Conservation (phyloP, 1,140 invertebrate species). For the Phenacoccus solenopsis region DNA sequence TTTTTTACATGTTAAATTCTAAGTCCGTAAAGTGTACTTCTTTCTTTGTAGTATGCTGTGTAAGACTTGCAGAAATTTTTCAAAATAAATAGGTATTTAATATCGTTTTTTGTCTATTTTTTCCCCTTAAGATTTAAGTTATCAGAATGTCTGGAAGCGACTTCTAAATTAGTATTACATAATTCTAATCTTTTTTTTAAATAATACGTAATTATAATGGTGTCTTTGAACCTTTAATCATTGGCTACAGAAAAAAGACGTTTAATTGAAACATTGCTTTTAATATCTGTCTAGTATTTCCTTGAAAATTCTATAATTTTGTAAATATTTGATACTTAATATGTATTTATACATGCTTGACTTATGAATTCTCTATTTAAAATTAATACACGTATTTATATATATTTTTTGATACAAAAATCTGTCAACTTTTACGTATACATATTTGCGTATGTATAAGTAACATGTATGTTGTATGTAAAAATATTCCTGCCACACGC, state of each 20-base stretch:
- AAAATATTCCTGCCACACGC: neutral
- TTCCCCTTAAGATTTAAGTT: neutral
- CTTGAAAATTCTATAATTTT: neutral
- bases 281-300: neutral
- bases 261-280: neutral
- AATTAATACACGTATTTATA: neutral
- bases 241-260: neutral
- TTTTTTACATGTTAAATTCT: neutral
- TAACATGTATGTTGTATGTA: constrained; percentile 12
- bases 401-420: neutral
- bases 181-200: neutral
- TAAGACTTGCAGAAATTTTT: constrained; percentile 9
- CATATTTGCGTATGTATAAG: neutral
- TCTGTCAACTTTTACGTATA: neutral
- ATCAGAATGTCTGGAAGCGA: neutral
- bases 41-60: neutral
- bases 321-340: constrained; percentile 17
- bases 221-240: neutral
- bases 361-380: neutral
- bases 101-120: neutral
- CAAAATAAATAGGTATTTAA: constrained; percentile 1
- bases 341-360: constrained; percentile 7
- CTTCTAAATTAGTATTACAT: constrained; percentile 3
- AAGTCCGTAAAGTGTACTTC: neutral
- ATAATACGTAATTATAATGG: neutral